Percentiles rank a stretch among this genome's conserved stretches.
These are phyloP conservation scores for Drosophila parthenogenetica DNA, from an alignment of 2,888 invertebrate genomes.

Conservation along the genomic window DNA sequence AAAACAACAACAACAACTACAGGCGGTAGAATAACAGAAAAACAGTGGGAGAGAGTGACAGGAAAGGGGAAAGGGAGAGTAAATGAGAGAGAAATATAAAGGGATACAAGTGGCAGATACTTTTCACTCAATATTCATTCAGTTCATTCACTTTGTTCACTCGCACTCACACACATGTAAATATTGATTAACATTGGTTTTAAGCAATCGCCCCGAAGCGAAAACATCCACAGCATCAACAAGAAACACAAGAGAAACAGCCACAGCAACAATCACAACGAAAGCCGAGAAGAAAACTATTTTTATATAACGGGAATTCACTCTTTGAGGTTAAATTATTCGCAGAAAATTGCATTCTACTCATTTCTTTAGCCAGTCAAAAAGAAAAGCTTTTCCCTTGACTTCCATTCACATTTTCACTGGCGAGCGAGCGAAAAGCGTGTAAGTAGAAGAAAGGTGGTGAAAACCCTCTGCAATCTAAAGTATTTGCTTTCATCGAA, in stretches of 20 bases:
- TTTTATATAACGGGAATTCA: background rate
- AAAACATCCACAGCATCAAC: background rate
- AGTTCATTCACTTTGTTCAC: slow-evolving; percentile 15
- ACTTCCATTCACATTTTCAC: background rate
- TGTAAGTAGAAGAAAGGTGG: background rate
- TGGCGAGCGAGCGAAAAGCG: background rate
- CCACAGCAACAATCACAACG: background rate
- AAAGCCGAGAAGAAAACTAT: background rate
- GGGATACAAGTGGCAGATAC: slow-evolving; percentile 2
- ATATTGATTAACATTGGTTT: slow-evolving; percentile 46
- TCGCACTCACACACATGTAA: slow-evolving; percentile 6
- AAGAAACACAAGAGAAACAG: background rate
- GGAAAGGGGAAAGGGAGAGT: background rate
- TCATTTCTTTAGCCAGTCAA: background rate
- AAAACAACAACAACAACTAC: slow-evolving; percentile 3
- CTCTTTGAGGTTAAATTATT: slow-evolving; percentile 13
- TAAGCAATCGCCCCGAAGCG: slow-evolving; percentile 21
- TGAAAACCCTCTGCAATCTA: background rate
- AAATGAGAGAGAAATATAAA: background rate
- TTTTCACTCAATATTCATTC: slow-evolving; percentile 21
- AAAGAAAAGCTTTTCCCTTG: slow-evolving; percentile 2
- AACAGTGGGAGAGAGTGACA: background rate
- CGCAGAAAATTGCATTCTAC: slow-evolving; percentile 7
- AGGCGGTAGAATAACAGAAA: background rate
- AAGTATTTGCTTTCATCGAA: background rate